These are phyloP conservation scores for Collichthys lucidus DNA, from an alignment of 2,113 vertebrate genomes.

Conservation along the genomic window DNA sequence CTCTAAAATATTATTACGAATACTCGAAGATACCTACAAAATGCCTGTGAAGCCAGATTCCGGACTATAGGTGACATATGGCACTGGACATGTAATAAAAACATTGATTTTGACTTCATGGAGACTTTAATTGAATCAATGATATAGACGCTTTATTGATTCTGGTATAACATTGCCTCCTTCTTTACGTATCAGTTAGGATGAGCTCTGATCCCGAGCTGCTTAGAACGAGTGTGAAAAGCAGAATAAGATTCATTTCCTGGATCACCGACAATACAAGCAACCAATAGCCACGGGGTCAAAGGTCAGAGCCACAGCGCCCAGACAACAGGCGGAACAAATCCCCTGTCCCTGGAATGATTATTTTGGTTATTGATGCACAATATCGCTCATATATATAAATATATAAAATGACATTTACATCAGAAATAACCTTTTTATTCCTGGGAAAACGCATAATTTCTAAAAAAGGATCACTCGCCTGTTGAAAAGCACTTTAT, in stretches of 20 bases:
- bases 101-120: no score
- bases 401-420: background rate
- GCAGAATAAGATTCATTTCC: constrained; percentile 34
- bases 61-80: no score
- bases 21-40: no score
- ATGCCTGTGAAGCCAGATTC: no score
- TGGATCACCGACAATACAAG: constrained; percentile 19
- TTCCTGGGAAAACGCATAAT: background rate
- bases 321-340: constrained; percentile 42
- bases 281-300: constrained; percentile 19
- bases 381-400: background rate
- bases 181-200: background rate
- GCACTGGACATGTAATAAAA: no score
- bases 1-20: no score
- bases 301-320: constrained; percentile 41
- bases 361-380: constrained; percentile 1
- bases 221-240: constrained; percentile 24
- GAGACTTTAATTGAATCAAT: background rate
- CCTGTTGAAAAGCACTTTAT: background rate
- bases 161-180: background rate
- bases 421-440: background rate
- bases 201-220: background rate
- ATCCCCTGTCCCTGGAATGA: constrained; percentile 20
- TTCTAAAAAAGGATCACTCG: background rate
- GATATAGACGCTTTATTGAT: background rate